These are phyloP conservation scores for Drosophila mimica DNA, from an alignment of 2,888 invertebrate genomes.

Conservation along the genomic window DNA sequence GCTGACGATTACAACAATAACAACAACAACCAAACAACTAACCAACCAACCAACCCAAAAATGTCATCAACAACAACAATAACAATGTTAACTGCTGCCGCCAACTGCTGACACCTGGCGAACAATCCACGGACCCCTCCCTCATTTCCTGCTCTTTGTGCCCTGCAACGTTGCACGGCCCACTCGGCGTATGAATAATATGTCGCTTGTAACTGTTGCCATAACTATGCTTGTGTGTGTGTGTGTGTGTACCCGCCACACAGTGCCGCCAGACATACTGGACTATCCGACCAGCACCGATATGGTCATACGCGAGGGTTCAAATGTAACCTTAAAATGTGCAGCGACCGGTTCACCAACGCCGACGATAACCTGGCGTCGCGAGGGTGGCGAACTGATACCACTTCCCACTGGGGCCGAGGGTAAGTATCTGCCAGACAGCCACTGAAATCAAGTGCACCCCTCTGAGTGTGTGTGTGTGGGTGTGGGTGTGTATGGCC, in stretches of 20 bases:
- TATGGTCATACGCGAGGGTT: conserved; percentile 94
- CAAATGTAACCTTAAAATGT: conserved; percentile 93
- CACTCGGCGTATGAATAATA: conserved; percentile 74
- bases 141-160: conserved; percentile 34
- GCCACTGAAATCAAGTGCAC: not conserved
- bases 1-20: conserved; percentile 21
- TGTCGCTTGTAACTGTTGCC: conserved; percentile 60
- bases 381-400: conserved; percentile 92
- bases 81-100: conserved; percentile 26
- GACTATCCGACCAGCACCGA: conserved; percentile 94
- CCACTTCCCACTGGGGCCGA: conserved; percentile 89
- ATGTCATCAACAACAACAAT: conserved; percentile 41
- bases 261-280: conserved; percentile 94
- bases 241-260: conserved; percentile 10
- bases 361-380: conserved; percentile 94
- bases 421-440: conserved; percentile 86
- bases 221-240: conserved; percentile 39
- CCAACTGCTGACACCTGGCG: conserved; percentile 62
- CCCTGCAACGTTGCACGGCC: conserved; percentile 45
- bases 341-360: conserved; percentile 95
- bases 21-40: conserved; percentile 40
- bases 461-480: conserved; percentile 6
- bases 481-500: not conserved
- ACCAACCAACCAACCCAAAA: conserved; percentile 46
- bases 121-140: conserved; percentile 49